A percentile compares a stretch with the other conserved stretches of the same genome.
phyloP scores from a whole-genome alignment of 1,140 invertebrate species.

The Bombus superbus region DNA sequence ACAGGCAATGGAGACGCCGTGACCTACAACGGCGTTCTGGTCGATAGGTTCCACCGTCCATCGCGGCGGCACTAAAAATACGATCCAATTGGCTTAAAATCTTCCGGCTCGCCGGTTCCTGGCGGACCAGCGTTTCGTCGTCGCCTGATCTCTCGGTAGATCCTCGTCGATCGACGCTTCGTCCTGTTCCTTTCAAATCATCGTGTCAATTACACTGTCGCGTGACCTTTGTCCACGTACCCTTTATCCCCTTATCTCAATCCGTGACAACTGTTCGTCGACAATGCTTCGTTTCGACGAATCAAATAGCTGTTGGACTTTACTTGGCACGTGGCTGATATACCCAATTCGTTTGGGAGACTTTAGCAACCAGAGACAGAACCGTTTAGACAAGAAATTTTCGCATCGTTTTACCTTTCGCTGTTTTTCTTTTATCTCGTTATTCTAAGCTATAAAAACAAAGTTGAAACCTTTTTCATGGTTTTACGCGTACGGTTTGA shows the following conservation, averaged over 20 bases:
- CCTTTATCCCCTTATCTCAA: neutral
- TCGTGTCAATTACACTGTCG: neutral
- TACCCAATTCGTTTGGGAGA: neutral
- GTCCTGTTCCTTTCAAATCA: neutral
- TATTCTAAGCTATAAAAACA: too few relatives aligned
- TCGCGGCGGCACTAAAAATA: constrained; percentile 92
- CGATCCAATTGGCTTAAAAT: constrained; percentile 69
- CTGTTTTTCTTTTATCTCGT: too few relatives aligned
- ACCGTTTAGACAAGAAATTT: neutral
- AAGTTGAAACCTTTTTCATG: too few relatives aligned
- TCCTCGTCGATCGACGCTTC: constrained; percentile 46
- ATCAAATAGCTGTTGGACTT: neutral
- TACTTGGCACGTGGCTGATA: neutral
- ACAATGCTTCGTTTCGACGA: constrained; percentile 12
- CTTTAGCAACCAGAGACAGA: neutral
- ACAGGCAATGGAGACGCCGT: constrained; percentile 94
- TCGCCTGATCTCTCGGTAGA: constrained; percentile 9
- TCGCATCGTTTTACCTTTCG: neutral
- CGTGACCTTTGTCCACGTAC: neutral
- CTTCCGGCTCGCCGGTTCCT: constrained; percentile 32
- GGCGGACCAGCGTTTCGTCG: constrained; percentile 36
- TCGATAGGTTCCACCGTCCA: constrained; percentile 95
- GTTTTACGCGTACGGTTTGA: too few relatives aligned
- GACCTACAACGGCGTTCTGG: constrained; percentile 91
- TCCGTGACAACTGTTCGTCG: neutral